Percentiles rank a stretch among this genome's conserved stretches.
Evolutionary conservation across 2,113 vertebrate genomes (phyloP).

Genomic region (Phrynosoma blainvillii): DNA sequence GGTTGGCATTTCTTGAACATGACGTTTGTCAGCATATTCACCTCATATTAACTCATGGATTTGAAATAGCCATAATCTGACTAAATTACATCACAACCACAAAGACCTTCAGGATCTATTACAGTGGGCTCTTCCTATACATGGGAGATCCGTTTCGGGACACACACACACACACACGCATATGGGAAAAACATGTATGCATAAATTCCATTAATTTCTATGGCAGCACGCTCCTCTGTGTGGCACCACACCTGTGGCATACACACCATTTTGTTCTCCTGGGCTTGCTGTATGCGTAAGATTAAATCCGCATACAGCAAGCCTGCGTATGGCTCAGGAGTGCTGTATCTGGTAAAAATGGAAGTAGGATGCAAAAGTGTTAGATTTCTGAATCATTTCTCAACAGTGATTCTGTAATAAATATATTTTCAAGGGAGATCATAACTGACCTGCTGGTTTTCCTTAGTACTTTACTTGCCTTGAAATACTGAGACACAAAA

Average conservation of each 20-base stretch:
- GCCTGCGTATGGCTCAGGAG: too few species aligned
- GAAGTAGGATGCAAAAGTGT: background rate
- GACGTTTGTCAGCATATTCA: background rate
- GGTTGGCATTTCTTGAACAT: background rate
- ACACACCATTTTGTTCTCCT: too few species aligned
- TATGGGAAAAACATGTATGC: too few species aligned
- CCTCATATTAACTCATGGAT: background rate
- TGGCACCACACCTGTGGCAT: too few species aligned
- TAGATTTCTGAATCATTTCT: background rate
- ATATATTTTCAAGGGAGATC: background rate
- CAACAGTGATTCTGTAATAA: background rate
- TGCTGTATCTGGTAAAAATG: background rate
- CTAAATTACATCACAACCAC: background rate
- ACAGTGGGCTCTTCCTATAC: too few species aligned
- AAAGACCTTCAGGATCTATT: background rate
- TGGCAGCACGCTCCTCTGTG: too few species aligned
- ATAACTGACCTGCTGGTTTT: background rate
- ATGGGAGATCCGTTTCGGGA: too few species aligned
- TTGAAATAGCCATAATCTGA: background rate
- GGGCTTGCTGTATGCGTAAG: too few species aligned
- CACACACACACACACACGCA: too few species aligned
- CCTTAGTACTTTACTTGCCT: constrained; percentile 15
- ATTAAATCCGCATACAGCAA: too few species aligned
- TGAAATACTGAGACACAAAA: background rate
- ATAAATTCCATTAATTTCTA: too few species aligned